Evolutionary conservation across 2,888 invertebrate genomes (phyloP), one percentile per base, ranked within the genome.

Genomic region (Antheraea yamamai): DNA sequence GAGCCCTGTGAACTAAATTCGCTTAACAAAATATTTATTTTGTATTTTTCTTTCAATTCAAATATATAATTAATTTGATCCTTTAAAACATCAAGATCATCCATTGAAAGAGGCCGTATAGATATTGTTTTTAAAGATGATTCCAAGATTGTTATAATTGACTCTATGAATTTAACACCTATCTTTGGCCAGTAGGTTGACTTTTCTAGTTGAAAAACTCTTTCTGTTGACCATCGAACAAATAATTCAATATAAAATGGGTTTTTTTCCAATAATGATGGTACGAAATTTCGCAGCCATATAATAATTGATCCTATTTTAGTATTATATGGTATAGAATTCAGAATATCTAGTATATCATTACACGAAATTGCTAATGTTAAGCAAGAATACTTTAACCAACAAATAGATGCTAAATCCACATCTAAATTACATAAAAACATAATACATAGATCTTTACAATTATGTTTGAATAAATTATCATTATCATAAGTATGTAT

Each of bases 151-250:
- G 78, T 78, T 76, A 88, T 85, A 72, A 94, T 87, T 81, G 93
- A 91, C 79, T 92, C 91, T 79, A 93, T 88, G 80, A 93, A 94
- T 82, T 93, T 95, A 12, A 93, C 82, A 2, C 95, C 95, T 78
- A 95, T 93, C 88, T 95, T 95, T 47, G 95, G 95, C 95, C 95
- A 95, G 83, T 94, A 94, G 75, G 86, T 81, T 55, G 95, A 94
- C 77, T 92, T 89, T 82, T 95, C 95, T 68, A 95, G 84, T 64
- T 86, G 83, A 81, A 95, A 92, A 78, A 95, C 89, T 79, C 94
- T 91, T 78, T 94, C 92, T 79, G 91, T 91, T 20, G 93, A 91
- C 95, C 95, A 95, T 80, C 91, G 91, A 4, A 94, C 94, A 86
- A 95, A 91, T 77, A 93, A 80, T 81, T 95, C 95, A 76, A 94